Conservation (phyloP, 2,888 invertebrate species). For the Melieria picta region DNA sequence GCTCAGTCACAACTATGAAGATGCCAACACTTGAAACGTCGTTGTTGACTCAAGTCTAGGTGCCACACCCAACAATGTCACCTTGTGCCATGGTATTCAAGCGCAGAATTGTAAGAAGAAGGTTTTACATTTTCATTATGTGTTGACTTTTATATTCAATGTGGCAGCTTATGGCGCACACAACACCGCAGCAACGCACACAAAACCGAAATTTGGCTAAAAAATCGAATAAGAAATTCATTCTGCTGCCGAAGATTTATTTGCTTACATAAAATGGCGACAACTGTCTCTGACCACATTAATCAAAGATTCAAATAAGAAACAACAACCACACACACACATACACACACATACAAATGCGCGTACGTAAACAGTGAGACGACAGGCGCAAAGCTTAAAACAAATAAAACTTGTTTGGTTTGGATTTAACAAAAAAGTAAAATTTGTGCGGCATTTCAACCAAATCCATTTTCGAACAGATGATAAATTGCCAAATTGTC, state of each 20-base stretch:
- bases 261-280: conserved; percentile 23
- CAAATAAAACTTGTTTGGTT: conserved; percentile 24
- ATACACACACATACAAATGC: not conserved
- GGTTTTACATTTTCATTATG: too few relatives aligned
- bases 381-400: conserved; percentile 14
- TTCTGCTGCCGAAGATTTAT: conserved; percentile 13
- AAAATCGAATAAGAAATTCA: too few relatives aligned
- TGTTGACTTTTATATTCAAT: too few relatives aligned
- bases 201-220: too few relatives aligned
- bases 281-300: conserved; percentile 17
- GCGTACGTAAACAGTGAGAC: not conserved
- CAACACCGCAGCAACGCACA: too few relatives aligned
- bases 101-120: too few relatives aligned
- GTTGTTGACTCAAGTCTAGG: too few relatives aligned
- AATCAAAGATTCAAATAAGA: conserved; percentile 17
- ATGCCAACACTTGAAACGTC: too few relatives aligned
- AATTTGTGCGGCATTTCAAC: not conserved
- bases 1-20: too few relatives aligned
- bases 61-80: too few relatives aligned
- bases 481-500: conserved; percentile 3
- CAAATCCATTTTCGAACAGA: conserved; percentile 11
- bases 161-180: too few relatives aligned
- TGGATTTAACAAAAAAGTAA: not conserved
- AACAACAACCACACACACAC: conserved; percentile 3
- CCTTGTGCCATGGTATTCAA: too few relatives aligned